Conservation (phyloP, 2,888 invertebrate species). For the Stictocephala bisonia region DNA sequence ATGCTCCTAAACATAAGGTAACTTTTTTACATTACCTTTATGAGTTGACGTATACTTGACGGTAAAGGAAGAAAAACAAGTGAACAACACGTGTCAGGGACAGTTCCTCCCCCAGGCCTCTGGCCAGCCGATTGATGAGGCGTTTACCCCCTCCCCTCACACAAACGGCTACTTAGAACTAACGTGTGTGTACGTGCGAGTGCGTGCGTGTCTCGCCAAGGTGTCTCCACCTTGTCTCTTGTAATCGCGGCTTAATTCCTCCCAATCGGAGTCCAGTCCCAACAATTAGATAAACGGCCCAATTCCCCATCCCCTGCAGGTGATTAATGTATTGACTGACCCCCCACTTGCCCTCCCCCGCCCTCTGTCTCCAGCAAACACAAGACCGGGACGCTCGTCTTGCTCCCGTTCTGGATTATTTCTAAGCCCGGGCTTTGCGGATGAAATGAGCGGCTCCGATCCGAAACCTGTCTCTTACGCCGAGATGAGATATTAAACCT, state of each 20-base stretch:
- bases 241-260: constrained; percentile 46
- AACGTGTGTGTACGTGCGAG: not conserved
- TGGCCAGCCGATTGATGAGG: too few species aligned
- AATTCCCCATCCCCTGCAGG: constrained; percentile 27
- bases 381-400: too few species aligned
- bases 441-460: constrained; percentile 26
- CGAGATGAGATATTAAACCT: constrained; percentile 42
- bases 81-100: too few species aligned
- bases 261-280: constrained; percentile 41
- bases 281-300: constrained; percentile 51
- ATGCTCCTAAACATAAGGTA: too few species aligned
- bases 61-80: too few species aligned
- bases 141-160: too few species aligned
- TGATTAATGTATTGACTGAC: constrained; percentile 37
- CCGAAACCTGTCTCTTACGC: constrained; percentile 30
- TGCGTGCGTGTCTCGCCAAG: not conserved
- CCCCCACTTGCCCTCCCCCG: not conserved
- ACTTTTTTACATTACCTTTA: too few species aligned
- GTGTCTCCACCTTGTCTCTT: constrained; percentile 6
- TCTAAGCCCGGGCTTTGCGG: constrained; percentile 24
- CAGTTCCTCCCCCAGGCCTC: too few species aligned
- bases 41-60: too few species aligned
- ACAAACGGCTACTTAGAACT: not conserved
- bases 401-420: constrained; percentile 26
- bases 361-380: too few species aligned